phyloP scores from a whole-genome alignment of 2,797 vertebrate species.

The Pangasius mekongensis region DNA sequence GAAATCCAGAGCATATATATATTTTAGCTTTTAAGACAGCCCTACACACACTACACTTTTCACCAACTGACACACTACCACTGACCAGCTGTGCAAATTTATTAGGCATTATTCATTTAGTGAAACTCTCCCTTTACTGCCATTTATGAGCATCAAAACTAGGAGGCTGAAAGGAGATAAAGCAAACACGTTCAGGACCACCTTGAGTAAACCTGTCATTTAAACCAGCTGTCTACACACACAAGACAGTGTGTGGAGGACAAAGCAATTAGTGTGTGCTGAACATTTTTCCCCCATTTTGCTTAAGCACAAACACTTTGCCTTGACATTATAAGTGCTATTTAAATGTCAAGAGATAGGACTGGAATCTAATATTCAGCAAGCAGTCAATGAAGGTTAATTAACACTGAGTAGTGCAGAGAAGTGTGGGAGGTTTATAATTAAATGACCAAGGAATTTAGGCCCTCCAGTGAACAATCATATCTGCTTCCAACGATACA shows the following conservation, averaged over 20 bases:
- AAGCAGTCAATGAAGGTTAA: slow-evolving; percentile 80
- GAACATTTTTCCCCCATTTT: slow-evolving; percentile 30
- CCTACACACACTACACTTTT: not conserved
- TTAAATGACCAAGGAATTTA: slow-evolving; percentile 56
- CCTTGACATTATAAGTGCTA: slow-evolving; percentile 68
- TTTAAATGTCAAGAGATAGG: slow-evolving; percentile 75
- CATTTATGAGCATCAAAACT: not conserved
- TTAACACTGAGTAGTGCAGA: slow-evolving; percentile 73
- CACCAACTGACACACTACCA: not conserved
- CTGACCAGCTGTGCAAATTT: not conserved
- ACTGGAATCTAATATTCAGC: slow-evolving; percentile 67
- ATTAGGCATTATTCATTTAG: not conserved
- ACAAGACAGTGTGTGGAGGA: slow-evolving; percentile 18
- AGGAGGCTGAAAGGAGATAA: not conserved
- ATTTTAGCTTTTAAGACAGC: slow-evolving; percentile 27
- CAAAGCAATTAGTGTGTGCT: slow-evolving; percentile 45
- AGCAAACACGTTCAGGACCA: slow-evolving; percentile 10
- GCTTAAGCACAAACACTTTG: slow-evolving; percentile 55
- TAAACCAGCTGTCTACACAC: slow-evolving; percentile 38
- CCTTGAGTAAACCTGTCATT: slow-evolving; percentile 28
- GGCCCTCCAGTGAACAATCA: slow-evolving; percentile 30
- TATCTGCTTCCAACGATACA: slow-evolving; percentile 18
- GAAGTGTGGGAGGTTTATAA: slow-evolving; percentile 50
- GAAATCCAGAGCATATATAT: slow-evolving; percentile 7
- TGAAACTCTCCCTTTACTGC: not conserved